Evolutionary conservation across 2,113 vertebrate genomes (phyloP), one percentile per base, ranked within the genome.

Genomic region (Eublepharis macularius): DNA sequence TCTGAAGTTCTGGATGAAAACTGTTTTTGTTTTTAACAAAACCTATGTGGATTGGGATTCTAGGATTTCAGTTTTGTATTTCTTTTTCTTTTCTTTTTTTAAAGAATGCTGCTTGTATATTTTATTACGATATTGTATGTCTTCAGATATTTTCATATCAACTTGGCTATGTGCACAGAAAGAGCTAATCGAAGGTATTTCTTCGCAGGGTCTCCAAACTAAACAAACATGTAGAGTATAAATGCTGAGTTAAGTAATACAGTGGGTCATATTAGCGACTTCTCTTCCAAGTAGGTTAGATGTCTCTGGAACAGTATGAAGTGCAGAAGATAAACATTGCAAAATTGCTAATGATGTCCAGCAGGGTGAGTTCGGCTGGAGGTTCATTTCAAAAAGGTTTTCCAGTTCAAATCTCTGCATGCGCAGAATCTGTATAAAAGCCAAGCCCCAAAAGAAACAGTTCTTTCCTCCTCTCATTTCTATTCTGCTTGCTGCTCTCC

Each of bases 261-360:
- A 10, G 72, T 76, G 82, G 51, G 0, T 76, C 89, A 87, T 76
- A 72, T 57, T 6, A 8, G 70, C 66, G 76, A 86, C 82, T 68
- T 80, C 83, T 80, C 81, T 88, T 86, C 79, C 54, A 87, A 80
- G 57, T 81, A 83, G 49, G 84, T 89, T 92, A 77, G 77, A 80
- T 12, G 9, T 89, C 91, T 93, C 89, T 86, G 88, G 85, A 80
- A 85, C 70, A 10, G 29, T 73, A 88, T 87, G 66, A 90, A 88
- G 90, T 77, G 45, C 7, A 86, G 82, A 86, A 88, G 66, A 87
- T 76, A 91, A 90, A 93, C 89, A 87, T 87, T 87, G 82, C 84
- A 88, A 82, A 91, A 87, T 54, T 34, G 66, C 82, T 89, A 79
- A 81, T 89, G 83, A 60, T 90, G 80, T 89, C 88, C 89, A 86